Conservation (phyloP, 2,888 invertebrate species). For the Monopis laevigella region DNA sequence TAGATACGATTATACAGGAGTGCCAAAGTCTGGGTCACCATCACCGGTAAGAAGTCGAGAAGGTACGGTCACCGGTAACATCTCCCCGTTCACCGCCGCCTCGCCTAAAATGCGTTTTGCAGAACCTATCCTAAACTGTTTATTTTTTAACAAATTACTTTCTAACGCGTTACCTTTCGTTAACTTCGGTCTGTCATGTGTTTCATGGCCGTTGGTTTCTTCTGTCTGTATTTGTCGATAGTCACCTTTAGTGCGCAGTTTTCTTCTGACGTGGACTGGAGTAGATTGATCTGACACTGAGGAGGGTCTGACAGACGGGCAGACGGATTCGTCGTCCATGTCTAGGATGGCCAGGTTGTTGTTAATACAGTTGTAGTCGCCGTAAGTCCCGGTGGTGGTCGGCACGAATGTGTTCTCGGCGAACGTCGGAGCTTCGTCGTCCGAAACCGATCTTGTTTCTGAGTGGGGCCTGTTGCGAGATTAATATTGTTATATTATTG, state of each 20-base stretch:
- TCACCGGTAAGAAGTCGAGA: constrained; percentile 51
- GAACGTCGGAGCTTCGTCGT: constrained; percentile 17
- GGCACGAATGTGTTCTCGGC: constrained; percentile 12
- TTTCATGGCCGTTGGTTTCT: background rate
- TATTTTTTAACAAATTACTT: constrained; percentile 22
- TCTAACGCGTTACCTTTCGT: constrained; percentile 32
- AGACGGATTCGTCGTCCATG: constrained; percentile 53
- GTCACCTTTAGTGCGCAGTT: constrained; percentile 26
- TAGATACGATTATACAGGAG: constrained; percentile 66
- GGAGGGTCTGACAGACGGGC: constrained; percentile 21
- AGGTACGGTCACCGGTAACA: constrained; percentile 20
- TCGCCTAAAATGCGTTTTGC: constrained; percentile 45
- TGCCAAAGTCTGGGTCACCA: constrained; percentile 75
- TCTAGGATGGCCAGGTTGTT: constrained; percentile 56
- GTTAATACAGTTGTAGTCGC: constrained; percentile 45
- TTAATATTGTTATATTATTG: too few relatives aligned
- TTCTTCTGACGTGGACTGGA: constrained; percentile 62
- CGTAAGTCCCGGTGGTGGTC: constrained; percentile 22
- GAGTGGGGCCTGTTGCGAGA: constrained; percentile 21
- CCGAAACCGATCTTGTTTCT: constrained; percentile 23
- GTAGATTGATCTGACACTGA: constrained; percentile 55
- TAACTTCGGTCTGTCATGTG: background rate
- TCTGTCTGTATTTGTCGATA: background rate
- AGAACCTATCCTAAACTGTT: constrained; percentile 47
- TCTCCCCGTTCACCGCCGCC: constrained; percentile 29